Evolutionary conservation across 2,113 vertebrate genomes (phyloP).

Genomic region (Microcebus tavaratra): DNA sequence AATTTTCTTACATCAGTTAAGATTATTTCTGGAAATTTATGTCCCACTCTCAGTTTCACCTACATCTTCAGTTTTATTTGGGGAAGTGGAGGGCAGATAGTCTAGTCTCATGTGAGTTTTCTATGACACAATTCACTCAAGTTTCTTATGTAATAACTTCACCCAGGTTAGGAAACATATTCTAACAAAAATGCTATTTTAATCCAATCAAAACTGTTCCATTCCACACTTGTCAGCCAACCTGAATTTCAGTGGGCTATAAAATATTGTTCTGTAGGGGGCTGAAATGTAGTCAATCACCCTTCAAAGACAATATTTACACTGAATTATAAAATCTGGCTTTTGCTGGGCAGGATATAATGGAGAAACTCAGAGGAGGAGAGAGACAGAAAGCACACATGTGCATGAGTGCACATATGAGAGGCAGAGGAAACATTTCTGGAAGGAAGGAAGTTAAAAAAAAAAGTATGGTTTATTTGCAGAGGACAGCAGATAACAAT

Average conservation of each 20-base stretch:
- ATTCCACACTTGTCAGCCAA: conserved; percentile 40
- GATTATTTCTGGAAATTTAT: conserved; percentile 1
- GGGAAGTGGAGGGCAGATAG: not conserved
- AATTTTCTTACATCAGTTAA: not conserved
- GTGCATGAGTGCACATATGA: not conserved
- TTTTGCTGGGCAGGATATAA: not conserved
- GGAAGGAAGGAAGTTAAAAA: not conserved
- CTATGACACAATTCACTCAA: conserved; percentile 1
- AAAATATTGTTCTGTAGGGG: conserved; percentile 37
- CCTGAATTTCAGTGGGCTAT: conserved; percentile 31
- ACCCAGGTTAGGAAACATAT: conserved; percentile 3
- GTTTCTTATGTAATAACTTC: not conserved
- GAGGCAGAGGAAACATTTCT: not conserved
- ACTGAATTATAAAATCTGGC: conserved; percentile 62
- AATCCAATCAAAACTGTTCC: conserved; percentile 42
- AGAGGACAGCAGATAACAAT: not conserved
- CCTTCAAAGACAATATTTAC: conserved; percentile 44
- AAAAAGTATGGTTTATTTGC: not conserved
- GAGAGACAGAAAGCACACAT: conserved; percentile 2
- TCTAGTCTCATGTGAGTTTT: not conserved
- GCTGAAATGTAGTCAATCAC: conserved; percentile 34
- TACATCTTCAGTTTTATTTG: conserved; percentile 42
- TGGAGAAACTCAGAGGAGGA: conserved; percentile 20
- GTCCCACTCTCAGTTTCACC: not conserved
- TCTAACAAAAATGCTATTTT: not conserved